phyloP scores from a whole-genome alignment of 1,140 invertebrate species.

The Cyphomyrmex costatus region DNA sequence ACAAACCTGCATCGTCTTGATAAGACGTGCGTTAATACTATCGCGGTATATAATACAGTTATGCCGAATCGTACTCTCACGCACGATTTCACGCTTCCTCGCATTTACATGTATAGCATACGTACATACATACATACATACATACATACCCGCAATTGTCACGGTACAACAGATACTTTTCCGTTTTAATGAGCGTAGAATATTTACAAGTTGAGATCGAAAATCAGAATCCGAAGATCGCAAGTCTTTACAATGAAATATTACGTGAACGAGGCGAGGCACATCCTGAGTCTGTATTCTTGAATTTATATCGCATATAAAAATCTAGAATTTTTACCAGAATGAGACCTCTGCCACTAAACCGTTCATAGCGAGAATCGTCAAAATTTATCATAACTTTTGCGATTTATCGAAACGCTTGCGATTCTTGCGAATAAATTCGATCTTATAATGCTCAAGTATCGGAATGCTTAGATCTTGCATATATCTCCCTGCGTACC shows the following conservation, averaged over 20 bases:
- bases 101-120: constrained; percentile 8
- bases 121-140: background rate
- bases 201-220: constrained; percentile 58
- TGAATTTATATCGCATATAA: no score
- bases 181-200: constrained; percentile 9
- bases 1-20: constrained; percentile 67
- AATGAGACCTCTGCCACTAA: constrained; percentile 17
- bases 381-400: constrained; percentile 2
- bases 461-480: background rate
- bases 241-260: constrained; percentile 46
- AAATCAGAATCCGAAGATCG: background rate
- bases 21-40: constrained; percentile 79
- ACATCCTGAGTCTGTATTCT: background rate
- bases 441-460: background rate
- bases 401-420: background rate
- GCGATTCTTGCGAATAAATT: background rate
- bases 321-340: no score
- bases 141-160: background rate
- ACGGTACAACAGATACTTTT: constrained; percentile 16
- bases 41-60: constrained; percentile 78
- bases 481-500: background rate
- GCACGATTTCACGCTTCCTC: constrained; percentile 9
- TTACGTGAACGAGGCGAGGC: constrained; percentile 61
- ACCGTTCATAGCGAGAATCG: background rate
- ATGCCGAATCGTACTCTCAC: constrained; percentile 10